Conservation (phyloP, 1,140 invertebrate genomes). For the Diachasma alloeum region DNA sequence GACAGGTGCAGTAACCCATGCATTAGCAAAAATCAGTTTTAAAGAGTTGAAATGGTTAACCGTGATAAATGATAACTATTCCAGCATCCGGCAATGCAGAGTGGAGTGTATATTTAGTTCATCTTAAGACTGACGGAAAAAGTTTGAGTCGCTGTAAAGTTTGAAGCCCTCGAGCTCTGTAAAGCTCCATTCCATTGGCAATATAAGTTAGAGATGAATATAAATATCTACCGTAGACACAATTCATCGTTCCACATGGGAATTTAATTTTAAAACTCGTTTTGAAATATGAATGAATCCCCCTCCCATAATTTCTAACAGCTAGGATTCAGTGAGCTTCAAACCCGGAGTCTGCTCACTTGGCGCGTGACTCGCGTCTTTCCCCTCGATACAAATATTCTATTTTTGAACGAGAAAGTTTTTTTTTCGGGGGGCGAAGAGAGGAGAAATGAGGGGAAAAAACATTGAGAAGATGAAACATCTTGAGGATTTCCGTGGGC, state of each 20-base stretch:
- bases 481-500: slow-evolving; percentile 1
- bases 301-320: not conserved
- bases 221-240: not conserved
- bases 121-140: not conserved
- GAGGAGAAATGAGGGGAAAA: not conserved
- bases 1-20: not conserved
- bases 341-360: not conserved
- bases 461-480: not conserved
- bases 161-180: not conserved
- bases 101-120: not conserved
- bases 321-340: not conserved
- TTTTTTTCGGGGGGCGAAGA: not conserved
- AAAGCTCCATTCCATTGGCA: not conserved
- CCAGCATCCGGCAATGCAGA: not conserved
- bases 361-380: not conserved
- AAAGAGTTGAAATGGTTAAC: not conserved
- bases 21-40: not conserved
- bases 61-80: slow-evolving; percentile 3
- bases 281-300: not conserved
- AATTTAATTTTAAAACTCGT: not conserved
- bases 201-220: not conserved
- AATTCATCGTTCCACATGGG: not conserved
- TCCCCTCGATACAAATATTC: slow-evolving; percentile 5
- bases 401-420: not conserved
- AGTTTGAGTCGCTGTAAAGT: not conserved